These are phyloP conservation scores for Cylas formicarius DNA, from an alignment of 1,140 invertebrate genomes.

Conservation along the genomic window DNA sequence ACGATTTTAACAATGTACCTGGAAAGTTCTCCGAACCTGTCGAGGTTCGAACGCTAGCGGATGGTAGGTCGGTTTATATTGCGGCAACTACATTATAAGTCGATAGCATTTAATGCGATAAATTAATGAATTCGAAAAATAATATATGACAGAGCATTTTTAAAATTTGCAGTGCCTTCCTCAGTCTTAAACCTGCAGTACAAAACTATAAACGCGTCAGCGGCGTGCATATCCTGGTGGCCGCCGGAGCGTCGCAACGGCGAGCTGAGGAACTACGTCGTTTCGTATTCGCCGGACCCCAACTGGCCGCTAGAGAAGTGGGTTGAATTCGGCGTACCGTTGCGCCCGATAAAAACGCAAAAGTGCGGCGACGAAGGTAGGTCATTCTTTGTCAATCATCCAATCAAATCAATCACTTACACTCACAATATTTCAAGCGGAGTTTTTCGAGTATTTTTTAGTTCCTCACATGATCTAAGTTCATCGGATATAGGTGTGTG, in stretches of 20 bases:
- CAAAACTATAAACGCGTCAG: conserved; percentile 26
- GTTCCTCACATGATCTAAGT: too few species aligned
- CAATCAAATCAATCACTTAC: too few species aligned
- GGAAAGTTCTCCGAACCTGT: conserved; percentile 26
- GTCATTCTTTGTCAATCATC: too few species aligned
- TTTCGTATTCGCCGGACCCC: conserved; percentile 30
- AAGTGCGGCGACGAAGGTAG: conserved; percentile 18
- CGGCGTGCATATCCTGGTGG: conserved; percentile 31
- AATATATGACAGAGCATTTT: background rate
- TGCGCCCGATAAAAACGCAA: conserved; percentile 8
- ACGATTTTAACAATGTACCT: conserved; percentile 22
- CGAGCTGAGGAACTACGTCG: conserved; percentile 27
- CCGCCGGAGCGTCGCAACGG: conserved; percentile 26
- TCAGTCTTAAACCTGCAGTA: conserved; percentile 29
- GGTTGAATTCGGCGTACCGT: conserved; percentile 20
- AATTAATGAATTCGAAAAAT: background rate
- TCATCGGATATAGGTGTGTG: too few species aligned
- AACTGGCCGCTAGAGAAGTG: conserved; percentile 30
- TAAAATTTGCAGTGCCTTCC: conserved; percentile 32
- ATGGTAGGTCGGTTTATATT: conserved; percentile 33
- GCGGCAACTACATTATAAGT: too few species aligned
- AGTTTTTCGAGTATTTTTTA: too few species aligned
- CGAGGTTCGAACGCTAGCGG: conserved; percentile 23
- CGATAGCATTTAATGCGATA: background rate
- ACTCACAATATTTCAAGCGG: too few species aligned